These are phyloP conservation scores for Malurus melanocephalus DNA, from an alignment of 2,113 vertebrate species.

Conservation along the genomic window DNA sequence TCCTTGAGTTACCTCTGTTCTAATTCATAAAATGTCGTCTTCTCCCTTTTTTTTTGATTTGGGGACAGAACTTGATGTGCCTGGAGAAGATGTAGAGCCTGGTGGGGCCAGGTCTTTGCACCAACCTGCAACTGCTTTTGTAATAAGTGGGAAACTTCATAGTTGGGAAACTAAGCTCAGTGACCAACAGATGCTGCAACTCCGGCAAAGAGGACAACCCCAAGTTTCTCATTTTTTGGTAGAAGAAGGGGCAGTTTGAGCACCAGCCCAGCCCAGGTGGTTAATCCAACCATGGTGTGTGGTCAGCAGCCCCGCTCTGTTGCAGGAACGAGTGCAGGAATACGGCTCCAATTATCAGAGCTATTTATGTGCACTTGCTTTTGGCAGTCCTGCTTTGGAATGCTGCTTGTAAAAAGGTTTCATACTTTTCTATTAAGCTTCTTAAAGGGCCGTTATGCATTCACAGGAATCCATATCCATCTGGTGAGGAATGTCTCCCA, in stretches of 20 bases:
- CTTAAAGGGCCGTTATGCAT: conserved; percentile 59
- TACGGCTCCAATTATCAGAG: conserved; percentile 35
- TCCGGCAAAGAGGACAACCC: neutral
- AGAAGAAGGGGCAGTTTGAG: neutral
- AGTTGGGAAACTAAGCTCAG: neutral
- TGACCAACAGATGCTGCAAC: neutral
- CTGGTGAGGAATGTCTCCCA: conserved; percentile 46
- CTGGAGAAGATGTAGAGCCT: neutral
- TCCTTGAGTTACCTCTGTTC: neutral
- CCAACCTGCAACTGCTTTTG: neutral
- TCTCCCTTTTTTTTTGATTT: fast-evolving
- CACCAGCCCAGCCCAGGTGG: neutral
- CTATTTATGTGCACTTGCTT: conserved; percentile 65
- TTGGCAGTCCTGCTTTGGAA: conserved; percentile 60
- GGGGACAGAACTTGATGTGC: neutral
- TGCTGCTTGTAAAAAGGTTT: conserved; percentile 54
- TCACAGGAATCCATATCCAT: conserved; percentile 61
- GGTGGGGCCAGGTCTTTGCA: neutral
- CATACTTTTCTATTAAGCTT: conserved; percentile 61
- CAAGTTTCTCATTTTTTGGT: neutral
- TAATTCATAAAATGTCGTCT: neutral
- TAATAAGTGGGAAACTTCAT: neutral
- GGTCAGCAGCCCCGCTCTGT: neutral
- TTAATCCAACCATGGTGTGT: neutral
- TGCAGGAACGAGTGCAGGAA: neutral